Base-by-base conservation (phyloP, 2,888 invertebrate species). In the Brachyptera putata region DNA sequence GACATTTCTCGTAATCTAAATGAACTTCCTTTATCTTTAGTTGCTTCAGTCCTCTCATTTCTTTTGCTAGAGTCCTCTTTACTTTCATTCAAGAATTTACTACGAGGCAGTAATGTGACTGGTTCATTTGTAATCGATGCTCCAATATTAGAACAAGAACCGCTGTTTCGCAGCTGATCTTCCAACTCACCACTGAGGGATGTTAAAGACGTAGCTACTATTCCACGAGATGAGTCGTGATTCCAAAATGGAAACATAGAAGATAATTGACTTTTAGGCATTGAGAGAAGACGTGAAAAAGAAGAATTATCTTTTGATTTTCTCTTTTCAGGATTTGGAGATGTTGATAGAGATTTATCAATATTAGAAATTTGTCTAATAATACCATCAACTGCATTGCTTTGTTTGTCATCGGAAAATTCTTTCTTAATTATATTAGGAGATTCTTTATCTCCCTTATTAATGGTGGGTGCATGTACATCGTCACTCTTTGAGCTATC, bases 1-100 rank as follows among this genome's bases (percentile, higher is more conserved):
- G 71, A 68, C 66, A 68, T 65, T 57, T 69, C 66, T 41, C 66
- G 60, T 57, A 69, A 66, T 7, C 36, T 26, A 3, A 66, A 39
- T 5, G 56, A 24, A 11, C 34, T 18, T 53, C 49, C 58, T 3
- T 21, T 26, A 18, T 55, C 24, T 3, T 25, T n/a, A 39, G 24
- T 56, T 25, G 22, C n/a, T n/a, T n/a, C n/a, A n/a, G n/a, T n/a
- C n/a, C n/a, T n/a, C n/a, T 57, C 21, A 24, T 11, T 14, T 13
- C 13, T 26, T 26, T 36, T n/a, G 58, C 36, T 14, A 22, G n/a
- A 36, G 24, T n/a, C n/a, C n/a, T n/a, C n/a, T n/a, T n/a, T n/a
- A n/a, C n/a, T n/a, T n/a, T n/a, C n/a, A n/a, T n/a, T n/a, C n/a
- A n/a, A n/a, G n/a, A n/a, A n/a, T n/a, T n/a, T n/a, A n/a, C n/a